Conservation (phyloP, 2,113 vertebrate species). For the Ptilonorhynchus violaceus region DNA sequence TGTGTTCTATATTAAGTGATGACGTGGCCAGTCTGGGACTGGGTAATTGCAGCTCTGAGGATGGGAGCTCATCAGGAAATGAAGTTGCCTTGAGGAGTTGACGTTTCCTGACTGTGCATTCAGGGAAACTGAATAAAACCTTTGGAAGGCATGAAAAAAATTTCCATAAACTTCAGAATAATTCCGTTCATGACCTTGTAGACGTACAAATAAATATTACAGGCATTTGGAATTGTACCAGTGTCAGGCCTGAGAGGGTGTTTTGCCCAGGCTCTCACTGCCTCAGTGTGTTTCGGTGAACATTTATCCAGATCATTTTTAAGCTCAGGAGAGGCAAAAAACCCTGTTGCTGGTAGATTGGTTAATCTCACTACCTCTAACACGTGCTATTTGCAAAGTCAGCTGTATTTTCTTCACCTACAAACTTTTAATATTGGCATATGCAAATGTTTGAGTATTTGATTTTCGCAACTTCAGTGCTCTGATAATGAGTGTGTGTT, state of each 20-base stretch:
- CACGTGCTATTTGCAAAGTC: fast-evolving
- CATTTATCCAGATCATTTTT: background rate
- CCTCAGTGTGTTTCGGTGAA: background rate
- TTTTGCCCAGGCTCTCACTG: background rate
- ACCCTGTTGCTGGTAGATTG: background rate
- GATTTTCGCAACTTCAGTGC: background rate
- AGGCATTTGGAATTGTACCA: background rate
- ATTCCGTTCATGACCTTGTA: background rate
- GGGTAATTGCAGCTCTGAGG: slow-evolving; percentile 9
- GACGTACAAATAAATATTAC: background rate
- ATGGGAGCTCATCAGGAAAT: background rate
- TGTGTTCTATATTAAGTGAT: slow-evolving; percentile 39
- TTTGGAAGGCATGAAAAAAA: background rate
- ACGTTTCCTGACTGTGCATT: background rate
- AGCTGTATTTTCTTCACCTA: background rate
- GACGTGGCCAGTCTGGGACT: background rate
- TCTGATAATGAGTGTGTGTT: background rate
- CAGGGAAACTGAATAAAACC: background rate
- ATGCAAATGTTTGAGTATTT: background rate
- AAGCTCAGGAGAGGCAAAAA: background rate
- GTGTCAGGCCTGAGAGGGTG: fast-evolving
- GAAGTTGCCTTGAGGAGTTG: background rate
- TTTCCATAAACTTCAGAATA: background rate
- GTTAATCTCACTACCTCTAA: background rate
- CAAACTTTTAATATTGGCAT: background rate